These are phyloP conservation scores for Eleutherodactylus coqui DNA, from an alignment of 2,797 vertebrate genomes.

Conservation along the genomic window DNA sequence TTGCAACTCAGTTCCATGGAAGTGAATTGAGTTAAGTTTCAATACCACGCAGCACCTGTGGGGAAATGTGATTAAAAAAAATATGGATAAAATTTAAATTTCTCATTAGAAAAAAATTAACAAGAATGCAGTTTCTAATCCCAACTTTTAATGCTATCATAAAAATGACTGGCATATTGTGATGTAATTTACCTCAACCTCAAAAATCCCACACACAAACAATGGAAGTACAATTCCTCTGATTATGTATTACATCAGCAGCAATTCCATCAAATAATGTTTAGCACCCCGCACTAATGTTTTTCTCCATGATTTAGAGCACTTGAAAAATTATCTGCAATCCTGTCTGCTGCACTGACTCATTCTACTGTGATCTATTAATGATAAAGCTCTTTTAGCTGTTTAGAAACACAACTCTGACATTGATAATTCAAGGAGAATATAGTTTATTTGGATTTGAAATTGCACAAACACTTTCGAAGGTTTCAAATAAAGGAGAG, in stretches of 20 bases:
- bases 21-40: too few relatives aligned
- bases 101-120: neutral
- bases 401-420: constrained; percentile 8
- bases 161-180: neutral
- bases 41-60: too few relatives aligned
- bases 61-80: too few relatives aligned
- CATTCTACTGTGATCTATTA: constrained; percentile 19
- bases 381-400: neutral
- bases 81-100: too few relatives aligned
- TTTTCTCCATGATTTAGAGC: constrained; percentile 1
- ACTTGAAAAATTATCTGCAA: neutral
- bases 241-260: constrained; percentile 13
- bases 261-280: neutral
- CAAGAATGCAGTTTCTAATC: neutral
- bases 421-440: constrained; percentile 25
- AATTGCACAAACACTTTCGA: neutral
- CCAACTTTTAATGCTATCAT: neutral
- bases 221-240: neutral
- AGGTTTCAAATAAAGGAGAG: neutral
- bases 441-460: constrained; percentile 18
- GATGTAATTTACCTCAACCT: neutral
- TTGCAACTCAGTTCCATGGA: too few relatives aligned
- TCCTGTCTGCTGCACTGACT: neutral
- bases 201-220: neutral
- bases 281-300: neutral